phyloP scores from a whole-genome alignment of 2,797 vertebrate genomes.

The Oreochromis mossambicus region DNA sequence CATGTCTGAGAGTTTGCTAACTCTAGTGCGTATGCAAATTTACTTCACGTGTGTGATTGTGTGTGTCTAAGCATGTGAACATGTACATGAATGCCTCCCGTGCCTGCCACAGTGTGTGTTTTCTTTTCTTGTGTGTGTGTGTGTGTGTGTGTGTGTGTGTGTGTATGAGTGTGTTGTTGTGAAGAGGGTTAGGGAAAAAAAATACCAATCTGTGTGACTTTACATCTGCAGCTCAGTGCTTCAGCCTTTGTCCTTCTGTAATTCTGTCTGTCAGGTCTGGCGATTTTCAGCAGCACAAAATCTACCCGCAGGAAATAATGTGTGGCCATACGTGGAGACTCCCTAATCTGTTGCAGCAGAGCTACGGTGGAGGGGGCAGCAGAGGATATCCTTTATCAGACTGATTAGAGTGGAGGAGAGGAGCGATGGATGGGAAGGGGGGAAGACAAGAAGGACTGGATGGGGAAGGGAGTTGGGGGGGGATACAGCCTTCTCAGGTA shows the following conservation, averaged over 20 bases:
- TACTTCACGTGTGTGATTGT: not conserved
- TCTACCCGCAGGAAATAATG: constrained; percentile 13
- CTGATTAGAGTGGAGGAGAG: constrained; percentile 59
- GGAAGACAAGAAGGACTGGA: constrained; percentile 14
- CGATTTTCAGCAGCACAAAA: not conserved
- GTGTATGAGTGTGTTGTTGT: not conserved
- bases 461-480: not conserved
- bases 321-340: constrained; percentile 28
- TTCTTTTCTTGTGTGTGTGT: not conserved
- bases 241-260: constrained; percentile 20
- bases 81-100: not conserved
- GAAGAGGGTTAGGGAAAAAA: not conserved
- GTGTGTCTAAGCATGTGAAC: not conserved
- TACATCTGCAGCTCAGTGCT: not conserved
- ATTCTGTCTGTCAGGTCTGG: constrained; percentile 22
- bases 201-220: not conserved
- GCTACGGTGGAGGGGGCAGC: constrained; percentile 25
- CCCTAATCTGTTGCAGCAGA: constrained; percentile 39
- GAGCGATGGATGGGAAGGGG: constrained; percentile 13
- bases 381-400: constrained; percentile 59
- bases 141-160: not conserved
- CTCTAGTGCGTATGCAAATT: not conserved
- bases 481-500: constrained; percentile 53
- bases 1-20: constrained; percentile 44
- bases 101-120: not conserved